Base-by-base conservation (phyloP, 2,797 vertebrate genomes). In the Sebastes matsubarae region DNA sequence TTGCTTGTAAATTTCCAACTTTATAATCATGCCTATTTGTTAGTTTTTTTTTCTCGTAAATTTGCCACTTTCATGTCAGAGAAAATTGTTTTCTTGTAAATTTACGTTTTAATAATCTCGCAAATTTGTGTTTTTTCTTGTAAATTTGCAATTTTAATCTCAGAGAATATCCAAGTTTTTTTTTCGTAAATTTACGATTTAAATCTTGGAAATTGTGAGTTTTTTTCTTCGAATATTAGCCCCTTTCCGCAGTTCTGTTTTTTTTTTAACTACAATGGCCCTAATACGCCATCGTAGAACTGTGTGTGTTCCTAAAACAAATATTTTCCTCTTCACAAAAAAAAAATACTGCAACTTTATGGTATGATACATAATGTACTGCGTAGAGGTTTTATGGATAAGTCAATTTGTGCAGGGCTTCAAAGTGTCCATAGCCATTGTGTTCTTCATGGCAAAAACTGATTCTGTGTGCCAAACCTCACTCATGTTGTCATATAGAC, bases 341-440 rank as follows among this genome's bases (percentile, higher is more conserved):
- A 79, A 79, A 46, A 10, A 52, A 52, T 52, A 52, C 50, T n/a
- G 2, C 20, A 38, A 13, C 60, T 52, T 54, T 30, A 59, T 24
- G 63, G 6, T 32, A 65, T 38, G 36, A n/a, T 11, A 42, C 59
- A 30, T 54, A 2, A 20, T 58, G 58, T 55, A 18, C 54, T n/a
- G 16, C 22, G 4, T 20, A 10, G 24, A 65, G 14, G 42, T 71
- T 61, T 30, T 11, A 64, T 14, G 13, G 38, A 72, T 10, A 22
- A 29, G 61, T 87, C 64, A 55, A 75, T 68, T 34, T 22, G 83
- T 88, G 89, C 87, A 89, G 88, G 83, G 88, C 90, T 91, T 91
- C 89, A 89, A 87, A 83, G 87, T 75, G 68, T 89, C 67, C 87
- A 87, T 88, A 74, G 85, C 74, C 79, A 63, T 77, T 25, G 29